phyloP scores from a whole-genome alignment of 1,140 invertebrate genomes.

The Drosophila ironensis region DNA sequence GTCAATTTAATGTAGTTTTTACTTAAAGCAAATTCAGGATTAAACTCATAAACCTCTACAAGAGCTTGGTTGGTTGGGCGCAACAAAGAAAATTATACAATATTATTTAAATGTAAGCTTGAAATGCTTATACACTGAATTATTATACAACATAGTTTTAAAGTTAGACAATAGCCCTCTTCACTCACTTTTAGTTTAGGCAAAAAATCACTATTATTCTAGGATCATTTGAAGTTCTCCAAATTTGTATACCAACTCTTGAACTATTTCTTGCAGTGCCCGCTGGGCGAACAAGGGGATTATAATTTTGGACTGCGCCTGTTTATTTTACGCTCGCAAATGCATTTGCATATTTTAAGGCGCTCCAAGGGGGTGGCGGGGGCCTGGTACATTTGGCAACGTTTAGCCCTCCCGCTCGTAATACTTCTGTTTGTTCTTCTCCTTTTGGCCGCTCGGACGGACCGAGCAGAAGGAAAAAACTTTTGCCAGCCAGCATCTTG shows the following conservation, averaged over 20 bases:
- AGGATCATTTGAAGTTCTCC: too few relatives aligned
- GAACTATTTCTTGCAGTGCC: not conserved
- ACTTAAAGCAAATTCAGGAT: too few relatives aligned
- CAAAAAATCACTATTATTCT: too few relatives aligned
- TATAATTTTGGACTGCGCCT: slow-evolving; percentile 49
- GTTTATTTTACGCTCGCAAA: slow-evolving; percentile 68
- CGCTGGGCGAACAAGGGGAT: slow-evolving; percentile 17
- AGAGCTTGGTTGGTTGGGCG: too few relatives aligned
- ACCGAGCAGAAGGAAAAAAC: slow-evolving; percentile 43
- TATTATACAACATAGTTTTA: too few relatives aligned
- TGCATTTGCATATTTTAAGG: slow-evolving; percentile 72
- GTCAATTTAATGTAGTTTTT: too few relatives aligned
- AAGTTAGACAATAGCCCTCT: too few relatives aligned
- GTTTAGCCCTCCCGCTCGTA: slow-evolving; percentile 59
- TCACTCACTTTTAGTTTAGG: too few relatives aligned
- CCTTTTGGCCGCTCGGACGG: slow-evolving; percentile 43
- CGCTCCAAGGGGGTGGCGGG: slow-evolving; percentile 18
- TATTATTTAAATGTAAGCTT: too few relatives aligned
- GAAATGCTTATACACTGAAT: too few relatives aligned
- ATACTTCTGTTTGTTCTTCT: slow-evolving; percentile 63
- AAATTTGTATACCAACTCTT: not conserved
- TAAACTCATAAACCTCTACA: too few relatives aligned
- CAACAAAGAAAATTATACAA: too few relatives aligned
- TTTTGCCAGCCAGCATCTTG: slow-evolving; percentile 77
- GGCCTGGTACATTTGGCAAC: slow-evolving; percentile 62